Evolutionary conservation across 2,113 vertebrate genomes (phyloP).

Genomic region (Todiramphus chloris): DNA sequence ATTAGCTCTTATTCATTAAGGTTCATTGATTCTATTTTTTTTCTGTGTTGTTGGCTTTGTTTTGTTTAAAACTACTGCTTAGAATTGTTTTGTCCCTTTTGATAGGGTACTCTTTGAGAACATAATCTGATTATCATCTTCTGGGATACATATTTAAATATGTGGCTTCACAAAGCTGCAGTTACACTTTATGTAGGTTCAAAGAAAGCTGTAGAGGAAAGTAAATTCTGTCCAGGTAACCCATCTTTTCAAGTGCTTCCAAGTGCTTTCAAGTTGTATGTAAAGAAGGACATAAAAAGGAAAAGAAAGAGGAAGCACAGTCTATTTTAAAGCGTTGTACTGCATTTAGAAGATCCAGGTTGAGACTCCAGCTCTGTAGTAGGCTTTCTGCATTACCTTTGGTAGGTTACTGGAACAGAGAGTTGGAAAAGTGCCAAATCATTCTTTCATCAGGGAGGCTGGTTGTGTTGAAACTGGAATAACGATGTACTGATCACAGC

Average conservation of each 20-base stretch:
- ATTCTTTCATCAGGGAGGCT: background rate
- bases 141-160: background rate
- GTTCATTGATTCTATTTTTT: background rate
- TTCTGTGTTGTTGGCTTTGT: background rate
- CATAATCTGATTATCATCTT: background rate
- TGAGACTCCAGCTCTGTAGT: background rate
- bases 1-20: background rate
- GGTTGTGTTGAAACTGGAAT: background rate
- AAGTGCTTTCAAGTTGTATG: background rate
- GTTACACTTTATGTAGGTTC: background rate
- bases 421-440: background rate
- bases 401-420: background rate
- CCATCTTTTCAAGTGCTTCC: background rate
- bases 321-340: background rate
- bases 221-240: background rate
- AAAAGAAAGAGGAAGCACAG: background rate
- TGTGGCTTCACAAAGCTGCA: background rate
- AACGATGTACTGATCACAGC: background rate
- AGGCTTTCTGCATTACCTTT: background rate
- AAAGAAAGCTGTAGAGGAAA: background rate
- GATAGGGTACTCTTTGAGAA: background rate
- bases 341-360: background rate
- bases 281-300: background rate
- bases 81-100: background rate
- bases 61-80: background rate